Percentiles rank a stretch among this genome's conserved stretches.
phyloP scores from a whole-genome alignment of 2,797 vertebrate genomes.

The Myotis planiceps region DNA sequence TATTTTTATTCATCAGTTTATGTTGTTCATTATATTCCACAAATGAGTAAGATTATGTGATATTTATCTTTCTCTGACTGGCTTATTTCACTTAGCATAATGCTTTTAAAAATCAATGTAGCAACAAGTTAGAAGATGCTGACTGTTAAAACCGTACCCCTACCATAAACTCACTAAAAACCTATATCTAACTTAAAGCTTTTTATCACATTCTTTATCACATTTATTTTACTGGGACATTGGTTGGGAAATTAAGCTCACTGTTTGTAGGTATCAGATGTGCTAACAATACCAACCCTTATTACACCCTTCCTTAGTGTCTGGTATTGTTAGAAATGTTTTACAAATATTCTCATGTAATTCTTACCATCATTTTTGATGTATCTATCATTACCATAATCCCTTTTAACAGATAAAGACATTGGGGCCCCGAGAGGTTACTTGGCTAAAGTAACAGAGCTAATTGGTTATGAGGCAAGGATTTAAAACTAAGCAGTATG shows the following conservation, averaged over 20 bases:
- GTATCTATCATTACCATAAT: not conserved
- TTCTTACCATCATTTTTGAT: not conserved
- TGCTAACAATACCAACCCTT: not conserved
- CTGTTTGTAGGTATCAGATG: not conserved
- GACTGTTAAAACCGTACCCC: not conserved
- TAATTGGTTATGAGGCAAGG: not conserved
- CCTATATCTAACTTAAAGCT: not conserved
- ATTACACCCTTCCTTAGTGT: not conserved
- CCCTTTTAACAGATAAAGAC: not conserved
- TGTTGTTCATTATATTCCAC: no score
- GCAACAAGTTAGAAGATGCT: not conserved
- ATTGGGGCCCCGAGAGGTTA: not conserved
- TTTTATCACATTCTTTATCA: not conserved
- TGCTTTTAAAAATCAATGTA: not conserved
- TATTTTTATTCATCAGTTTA: no score
- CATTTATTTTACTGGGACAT: constrained; percentile 25
- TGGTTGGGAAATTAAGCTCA: not conserved
- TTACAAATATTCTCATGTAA: not conserved
- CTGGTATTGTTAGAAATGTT: not conserved
- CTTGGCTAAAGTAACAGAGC: not conserved
- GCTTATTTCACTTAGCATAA: no score
- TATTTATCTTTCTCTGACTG: no score
- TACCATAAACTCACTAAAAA: not conserved
- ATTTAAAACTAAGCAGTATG: not conserved
- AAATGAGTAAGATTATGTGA: no score